Conservation (phyloP, 23 tunicate species). For the Corella eumyota region DNA sequence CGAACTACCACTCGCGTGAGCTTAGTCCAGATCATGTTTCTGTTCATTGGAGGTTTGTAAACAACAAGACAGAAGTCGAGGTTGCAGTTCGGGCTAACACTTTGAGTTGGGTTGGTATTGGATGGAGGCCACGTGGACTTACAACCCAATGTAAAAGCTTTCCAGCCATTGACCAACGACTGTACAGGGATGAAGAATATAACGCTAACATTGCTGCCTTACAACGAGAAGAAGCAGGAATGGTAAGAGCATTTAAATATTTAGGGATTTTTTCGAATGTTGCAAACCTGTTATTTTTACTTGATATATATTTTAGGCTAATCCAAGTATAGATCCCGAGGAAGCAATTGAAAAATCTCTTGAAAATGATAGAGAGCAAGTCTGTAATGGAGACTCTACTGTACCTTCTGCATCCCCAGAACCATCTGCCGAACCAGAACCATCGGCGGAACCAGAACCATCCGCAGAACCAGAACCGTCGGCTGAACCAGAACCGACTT, state of each 20-base stretch:
- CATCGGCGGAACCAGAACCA: slow-evolving; percentile 21
- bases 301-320: slow-evolving; percentile 4
- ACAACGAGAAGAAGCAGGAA: neutral
- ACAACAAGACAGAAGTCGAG: slow-evolving; percentile 45
- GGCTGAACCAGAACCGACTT: slow-evolving; percentile 14
- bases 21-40: slow-evolving; percentile 2
- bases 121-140: slow-evolving; percentile 52
- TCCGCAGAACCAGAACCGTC: slow-evolving; percentile 5
- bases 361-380: neutral
- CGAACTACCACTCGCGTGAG: slow-evolving; percentile 24
- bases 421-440: slow-evolving; percentile 31
- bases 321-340: slow-evolving; percentile 36
- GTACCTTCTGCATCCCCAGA: slow-evolving; percentile 26
- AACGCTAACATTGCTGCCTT: neutral
- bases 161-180: slow-evolving; percentile 7
- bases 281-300: no score
- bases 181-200: slow-evolving; percentile 5
- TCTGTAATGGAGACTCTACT: neutral
- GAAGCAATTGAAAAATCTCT: slow-evolving; percentile 12
- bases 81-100: slow-evolving; percentile 54
- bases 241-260: neutral
- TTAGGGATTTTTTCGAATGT: no score
- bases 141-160: slow-evolving; percentile 22
- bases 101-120: slow-evolving; percentile 68
- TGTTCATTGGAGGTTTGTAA: slow-evolving; percentile 28